phyloP scores from a whole-genome alignment of 2,113 vertebrate species.

The Sylvia atricapilla region DNA sequence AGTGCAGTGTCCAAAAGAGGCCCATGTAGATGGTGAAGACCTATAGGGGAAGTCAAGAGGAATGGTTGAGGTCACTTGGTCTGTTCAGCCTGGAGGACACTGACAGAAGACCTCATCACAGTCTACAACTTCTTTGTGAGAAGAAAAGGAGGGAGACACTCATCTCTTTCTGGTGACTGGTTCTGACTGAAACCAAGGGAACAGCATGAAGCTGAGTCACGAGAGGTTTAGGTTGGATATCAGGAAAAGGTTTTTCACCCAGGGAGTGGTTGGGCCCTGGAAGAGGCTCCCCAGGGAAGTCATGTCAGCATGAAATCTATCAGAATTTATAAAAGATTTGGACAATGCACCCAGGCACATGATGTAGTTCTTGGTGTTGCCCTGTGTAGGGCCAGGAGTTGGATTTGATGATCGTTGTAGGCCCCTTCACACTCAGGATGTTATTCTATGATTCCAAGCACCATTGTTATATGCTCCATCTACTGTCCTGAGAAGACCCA shows the following conservation, averaged over 20 bases:
- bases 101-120: neutral
- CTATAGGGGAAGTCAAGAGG: neutral
- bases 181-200: neutral
- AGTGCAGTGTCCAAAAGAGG: neutral
- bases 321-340: neutral
- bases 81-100: neutral
- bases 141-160: neutral
- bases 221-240: neutral
- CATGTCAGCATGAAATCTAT: neutral
- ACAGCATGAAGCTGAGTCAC: neutral
- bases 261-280: neutral
- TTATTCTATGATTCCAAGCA: neutral
- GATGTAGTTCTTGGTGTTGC: neutral
- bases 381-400: neutral
- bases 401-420: neutral
- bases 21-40: too few species aligned
- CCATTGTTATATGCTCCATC: neutral
- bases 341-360: rapidly evolving
- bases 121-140: rapidly evolving
- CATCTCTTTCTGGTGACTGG: neutral
- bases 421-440: neutral
- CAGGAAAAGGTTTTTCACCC: neutral
- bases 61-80: neutral
- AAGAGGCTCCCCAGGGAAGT: neutral
- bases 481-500: neutral